phyloP scores from a whole-genome alignment of 2,797 vertebrate species.

The Semaprochilodus insignis region DNA sequence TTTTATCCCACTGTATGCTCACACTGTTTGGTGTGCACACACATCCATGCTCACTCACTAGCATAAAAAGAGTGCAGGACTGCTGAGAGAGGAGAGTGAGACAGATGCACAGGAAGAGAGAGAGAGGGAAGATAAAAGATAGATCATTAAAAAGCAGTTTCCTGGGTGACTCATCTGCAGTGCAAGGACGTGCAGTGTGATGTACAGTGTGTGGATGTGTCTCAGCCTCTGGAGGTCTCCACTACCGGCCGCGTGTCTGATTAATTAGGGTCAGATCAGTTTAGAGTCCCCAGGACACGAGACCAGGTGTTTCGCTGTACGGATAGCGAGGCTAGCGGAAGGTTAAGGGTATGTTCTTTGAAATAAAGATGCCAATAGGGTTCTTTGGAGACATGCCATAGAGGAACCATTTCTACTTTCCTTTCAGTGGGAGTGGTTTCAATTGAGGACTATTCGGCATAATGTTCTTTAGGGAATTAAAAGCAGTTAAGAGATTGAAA shows the following conservation, averaged over 20 bases:
- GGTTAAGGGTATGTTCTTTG: not conserved
- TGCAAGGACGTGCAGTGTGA: conserved; percentile 11
- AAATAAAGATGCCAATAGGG: not conserved
- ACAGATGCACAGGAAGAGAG: not conserved
- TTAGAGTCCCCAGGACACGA: not conserved
- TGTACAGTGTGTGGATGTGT: conserved; percentile 14
- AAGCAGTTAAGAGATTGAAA: not conserved
- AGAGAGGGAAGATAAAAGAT: conserved; percentile 36
- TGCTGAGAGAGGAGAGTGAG: not conserved
- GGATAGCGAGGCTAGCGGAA: not conserved
- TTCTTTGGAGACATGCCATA: not conserved
- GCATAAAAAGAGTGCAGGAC: conserved; percentile 35
- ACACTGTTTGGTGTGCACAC: not conserved
- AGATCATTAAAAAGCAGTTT: conserved; percentile 41
- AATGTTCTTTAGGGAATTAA: not conserved
- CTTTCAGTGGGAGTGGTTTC: not conserved
- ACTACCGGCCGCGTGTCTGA: not conserved
- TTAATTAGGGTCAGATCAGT: conserved; percentile 6
- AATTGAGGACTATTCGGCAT: too few relatives aligned
- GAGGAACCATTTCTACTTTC: not conserved
- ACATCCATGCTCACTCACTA: conserved; percentile 13
- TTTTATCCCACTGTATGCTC: not conserved
- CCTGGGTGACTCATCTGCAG: conserved; percentile 33
- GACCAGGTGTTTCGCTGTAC: not conserved
- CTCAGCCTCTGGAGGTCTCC: not conserved